These are phyloP conservation scores for Cryptoleucopteryx plumbea DNA, from an alignment of 2,113 vertebrate genomes.

Conservation along the genomic window DNA sequence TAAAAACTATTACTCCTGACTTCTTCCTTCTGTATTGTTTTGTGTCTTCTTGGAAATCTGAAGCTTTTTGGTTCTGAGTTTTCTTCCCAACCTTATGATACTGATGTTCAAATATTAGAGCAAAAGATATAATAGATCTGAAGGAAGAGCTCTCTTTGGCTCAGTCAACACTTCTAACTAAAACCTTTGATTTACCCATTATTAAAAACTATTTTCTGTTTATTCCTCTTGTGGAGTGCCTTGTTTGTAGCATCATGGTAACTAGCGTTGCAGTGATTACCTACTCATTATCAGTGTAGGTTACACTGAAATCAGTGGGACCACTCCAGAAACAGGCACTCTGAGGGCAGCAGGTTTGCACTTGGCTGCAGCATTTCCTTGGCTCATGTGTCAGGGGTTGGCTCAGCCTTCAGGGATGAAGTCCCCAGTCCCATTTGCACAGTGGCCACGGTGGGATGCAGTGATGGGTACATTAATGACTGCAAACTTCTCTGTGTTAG, in stretches of 20 bases:
- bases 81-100: neutral
- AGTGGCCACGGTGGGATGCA: neutral
- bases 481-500: neutral
- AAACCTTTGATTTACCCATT: neutral
- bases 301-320: neutral
- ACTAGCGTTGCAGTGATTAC: neutral
- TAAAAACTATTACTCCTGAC: neutral
- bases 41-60: neutral
- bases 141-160: neutral
- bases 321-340: neutral
- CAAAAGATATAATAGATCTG: neutral
- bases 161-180: neutral
- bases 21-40: neutral
- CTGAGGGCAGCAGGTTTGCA: neutral
- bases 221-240: neutral
- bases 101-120: neutral
- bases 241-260: fast-evolving
- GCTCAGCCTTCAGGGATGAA: neutral
- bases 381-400: neutral
- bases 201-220: neutral
- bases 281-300: neutral
- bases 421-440: neutral
- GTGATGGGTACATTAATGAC: fast-evolving
- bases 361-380: neutral
- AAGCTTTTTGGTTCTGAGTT: neutral